Base-by-base conservation (phyloP, 1,140 invertebrate genomes). In the Pseudoatta argentina region DNA sequence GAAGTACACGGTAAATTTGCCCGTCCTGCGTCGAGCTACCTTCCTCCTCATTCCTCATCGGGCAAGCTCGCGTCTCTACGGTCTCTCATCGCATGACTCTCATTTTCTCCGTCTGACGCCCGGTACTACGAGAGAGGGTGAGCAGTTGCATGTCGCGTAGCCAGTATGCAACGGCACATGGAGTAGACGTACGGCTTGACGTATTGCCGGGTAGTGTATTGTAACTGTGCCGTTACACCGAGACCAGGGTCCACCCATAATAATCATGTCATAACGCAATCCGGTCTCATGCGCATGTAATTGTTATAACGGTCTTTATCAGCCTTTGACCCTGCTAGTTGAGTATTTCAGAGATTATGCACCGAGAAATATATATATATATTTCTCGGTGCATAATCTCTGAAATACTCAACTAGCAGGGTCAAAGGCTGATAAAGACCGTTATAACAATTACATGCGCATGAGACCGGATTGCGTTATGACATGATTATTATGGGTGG, bases 401-500 rank as follows among this genome's bases (percentile, higher is more conserved):
- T 12, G 51, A 10, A 8, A 61, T 66, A 44, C 14, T 51, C 69
- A n/a, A 51, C 16, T 27, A 18, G 24, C 63, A 66, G 51, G 48
- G 53, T 78, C 61, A 78, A 86, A 78, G 51, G 48, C 44, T 79
- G 75, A 83, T 83, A 78, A 85, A 78, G 59, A 79, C 53, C 85
- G 67, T 83, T 86, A 72, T 44, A 72, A 82, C 55, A 82, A 77
- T 83, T 81, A 81, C 69, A 39, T 18, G 61, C 57, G 51, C 59
- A 71, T 53, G 57, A 39, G 64, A 77, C 57, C 63, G 89, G 85
- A 92, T 94, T 91, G 91, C 89, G 88, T 88, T 76, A 87, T 92
- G 93, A 93, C 93, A 92, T 92, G 91, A 94, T 92, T 94, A 94
- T 93, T 93, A 92, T 91, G 88, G 91, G 85, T 90, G 85, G 87